Conservation (phyloP, 2,113 vertebrate species). For the Pseudorectes ferrugineus region DNA sequence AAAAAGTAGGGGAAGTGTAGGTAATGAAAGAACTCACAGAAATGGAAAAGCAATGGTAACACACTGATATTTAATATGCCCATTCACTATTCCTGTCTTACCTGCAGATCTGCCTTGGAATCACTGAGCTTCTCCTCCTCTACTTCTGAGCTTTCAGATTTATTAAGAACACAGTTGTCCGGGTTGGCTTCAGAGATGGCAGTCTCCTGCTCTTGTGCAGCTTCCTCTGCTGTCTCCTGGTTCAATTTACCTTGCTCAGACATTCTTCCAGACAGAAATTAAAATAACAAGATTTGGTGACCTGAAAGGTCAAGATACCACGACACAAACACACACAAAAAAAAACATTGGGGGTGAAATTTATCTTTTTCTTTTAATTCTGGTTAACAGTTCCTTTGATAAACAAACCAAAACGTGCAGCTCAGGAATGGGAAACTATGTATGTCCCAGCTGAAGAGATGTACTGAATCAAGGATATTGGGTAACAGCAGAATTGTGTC, state of each 20-base stretch:
- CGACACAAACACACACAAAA: slow-evolving; percentile 10
- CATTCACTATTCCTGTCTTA: slow-evolving; percentile 12
- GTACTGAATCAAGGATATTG: background rate
- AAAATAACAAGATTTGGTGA: slow-evolving; percentile 62
- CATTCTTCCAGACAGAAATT: slow-evolving; percentile 76
- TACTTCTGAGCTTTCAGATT: slow-evolving; percentile 73
- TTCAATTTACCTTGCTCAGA: slow-evolving; percentile 77
- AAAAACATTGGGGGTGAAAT: background rate
- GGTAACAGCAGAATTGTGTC: background rate
- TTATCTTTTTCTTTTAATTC: background rate
- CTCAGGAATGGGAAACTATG: background rate
- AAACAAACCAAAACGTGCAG: background rate
- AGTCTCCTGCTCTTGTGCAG: slow-evolving; percentile 60
- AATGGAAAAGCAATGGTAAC: background rate
- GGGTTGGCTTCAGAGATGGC: slow-evolving; percentile 46
- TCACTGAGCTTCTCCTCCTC: slow-evolving; percentile 72
- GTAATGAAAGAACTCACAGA: background rate
- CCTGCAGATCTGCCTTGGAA: slow-evolving; percentile 72
- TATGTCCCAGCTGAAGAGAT: background rate
- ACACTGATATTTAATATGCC: rapidly evolving
- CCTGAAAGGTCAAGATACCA: slow-evolving; percentile 63
- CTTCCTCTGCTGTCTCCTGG: slow-evolving; percentile 65
- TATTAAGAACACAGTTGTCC: slow-evolving; percentile 73
- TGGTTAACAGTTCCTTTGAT: background rate
- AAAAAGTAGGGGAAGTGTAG: background rate